Percentiles rank a stretch among this genome's conserved stretches.
phyloP scores from a whole-genome alignment of 1,140 invertebrate species.

The Hylaeus anthracinus region DNA sequence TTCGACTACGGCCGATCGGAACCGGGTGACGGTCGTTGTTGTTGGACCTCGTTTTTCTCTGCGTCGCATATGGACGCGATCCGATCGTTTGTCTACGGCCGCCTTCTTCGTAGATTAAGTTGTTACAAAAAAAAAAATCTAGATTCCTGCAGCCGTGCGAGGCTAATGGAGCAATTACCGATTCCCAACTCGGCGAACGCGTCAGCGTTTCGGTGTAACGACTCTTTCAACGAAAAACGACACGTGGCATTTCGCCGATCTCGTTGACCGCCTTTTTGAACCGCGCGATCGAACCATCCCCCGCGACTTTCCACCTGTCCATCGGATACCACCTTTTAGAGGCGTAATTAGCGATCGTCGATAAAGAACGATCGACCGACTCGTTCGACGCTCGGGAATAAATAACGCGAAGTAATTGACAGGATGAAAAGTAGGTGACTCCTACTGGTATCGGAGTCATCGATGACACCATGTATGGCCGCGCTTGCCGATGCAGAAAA shows the following conservation, averaged over 20 bases:
- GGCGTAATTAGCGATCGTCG: neutral
- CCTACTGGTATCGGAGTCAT: constrained; percentile 43
- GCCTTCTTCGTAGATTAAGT: neutral
- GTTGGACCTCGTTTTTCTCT: neutral
- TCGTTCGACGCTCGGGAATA: neutral
- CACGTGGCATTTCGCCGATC: neutral
- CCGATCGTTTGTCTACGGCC: too few relatives aligned
- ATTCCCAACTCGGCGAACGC: neutral
- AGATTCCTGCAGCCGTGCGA: too few relatives aligned
- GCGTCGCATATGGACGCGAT: neutral
- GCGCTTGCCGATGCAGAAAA: constrained; percentile 61
- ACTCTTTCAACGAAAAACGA: neutral
- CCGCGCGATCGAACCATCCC: too few relatives aligned
- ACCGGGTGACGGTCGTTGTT: constrained; percentile 19
- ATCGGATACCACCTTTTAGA: neutral
- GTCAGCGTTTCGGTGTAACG: neutral
- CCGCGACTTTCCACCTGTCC: neutral
- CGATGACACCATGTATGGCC: constrained; percentile 69
- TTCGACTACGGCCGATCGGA: neutral
- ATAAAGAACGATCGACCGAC: neutral
- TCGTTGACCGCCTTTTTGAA: neutral
- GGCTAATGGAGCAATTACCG: neutral
- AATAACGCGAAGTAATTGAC: constrained; percentile 30
- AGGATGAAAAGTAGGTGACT: constrained; percentile 58
- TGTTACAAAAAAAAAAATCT: neutral